Evolutionary conservation across 2,113 vertebrate genomes (phyloP), one percentile per base, ranked within the genome.

Genomic region (Corynorhinus townsendii): DNA sequence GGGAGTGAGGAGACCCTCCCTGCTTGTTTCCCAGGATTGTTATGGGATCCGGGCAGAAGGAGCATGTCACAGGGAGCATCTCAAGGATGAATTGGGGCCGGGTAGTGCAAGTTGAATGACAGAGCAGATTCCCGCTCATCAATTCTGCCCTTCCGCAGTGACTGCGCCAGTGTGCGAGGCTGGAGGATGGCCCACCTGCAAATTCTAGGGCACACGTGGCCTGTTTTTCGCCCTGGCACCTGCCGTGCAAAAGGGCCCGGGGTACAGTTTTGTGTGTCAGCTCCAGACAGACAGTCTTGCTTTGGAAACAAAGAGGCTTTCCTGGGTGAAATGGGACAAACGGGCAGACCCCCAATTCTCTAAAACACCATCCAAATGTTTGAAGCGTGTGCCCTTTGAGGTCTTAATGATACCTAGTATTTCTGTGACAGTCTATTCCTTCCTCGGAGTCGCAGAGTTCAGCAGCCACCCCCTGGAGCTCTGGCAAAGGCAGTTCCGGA

Each of bases 371-470:
- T 72, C 59, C 4, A 43, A 87, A 45, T 40, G n/a, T 83, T 91
- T 28, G 54, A 92, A 73, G 20, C 54, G 20, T 16, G 35, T 92
- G 68, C 26, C 49, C 64, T 97, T 91, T 64, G 59, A n/a, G 75
- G 75, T 81, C 81, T 76, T 45, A 89, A 54, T 59, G 68, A 93
- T 77, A 56, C 43, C 59, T 49, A 28, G 82, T 35, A n/a, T 80
- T 94, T 95, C 69, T 86, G 69, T 62, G 77, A 66, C 43, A 80
- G 89, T 20, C n/a, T 73, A 68, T 95, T 95, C 62, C 71, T 86
- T 83, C 66, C 86, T 90, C 73, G 91, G 92, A 92, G 94, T 91
- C 49, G 11, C 90, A 95, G 96, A 94, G 95, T 96, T 96, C 89
- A 97, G 88, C 72, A 95, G 86, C 64, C 86, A 80, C 90, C 95